Conservation (phyloP, 2,888 invertebrate genomes). For the Ophioninae sp. region DNA sequence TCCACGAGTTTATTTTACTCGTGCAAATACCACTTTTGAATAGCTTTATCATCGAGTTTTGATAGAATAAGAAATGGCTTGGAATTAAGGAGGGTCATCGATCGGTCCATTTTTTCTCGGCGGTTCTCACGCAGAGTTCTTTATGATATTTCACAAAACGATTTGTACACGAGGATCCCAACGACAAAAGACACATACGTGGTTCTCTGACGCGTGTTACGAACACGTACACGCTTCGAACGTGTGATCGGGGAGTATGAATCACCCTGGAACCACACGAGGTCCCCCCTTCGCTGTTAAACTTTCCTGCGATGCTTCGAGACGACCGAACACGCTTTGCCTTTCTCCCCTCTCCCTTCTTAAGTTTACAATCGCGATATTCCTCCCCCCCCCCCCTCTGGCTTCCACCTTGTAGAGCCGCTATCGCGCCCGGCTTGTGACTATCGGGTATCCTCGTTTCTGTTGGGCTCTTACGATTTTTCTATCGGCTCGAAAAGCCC, state of each 20-base stretch:
- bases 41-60: neutral
- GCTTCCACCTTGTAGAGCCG: neutral
- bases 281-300: slow-evolving; percentile 52
- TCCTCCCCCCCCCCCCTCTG: neutral
- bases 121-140: neutral
- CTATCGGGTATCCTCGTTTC: slow-evolving; percentile 8
- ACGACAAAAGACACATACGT: neutral
- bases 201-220: neutral
- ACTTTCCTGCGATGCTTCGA: slow-evolving; percentile 52
- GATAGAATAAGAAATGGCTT: neutral
- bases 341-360: slow-evolving; percentile 19
- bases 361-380: slow-evolving; percentile 44
- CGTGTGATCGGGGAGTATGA: slow-evolving; percentile 56
- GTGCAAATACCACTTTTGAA: neutral
- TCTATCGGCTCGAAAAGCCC: neutral
- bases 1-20: no score
- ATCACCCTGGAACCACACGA: slow-evolving; percentile 62
- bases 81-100: neutral
- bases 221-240: slow-evolving; percentile 10
- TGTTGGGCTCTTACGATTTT: neutral
- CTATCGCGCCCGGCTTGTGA: slow-evolving; percentile 47
- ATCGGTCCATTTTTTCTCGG: neutral
- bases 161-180: neutral
- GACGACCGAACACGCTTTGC: slow-evolving; percentile 25
- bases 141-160: neutral